Percentiles rank a stretch among this genome's conserved stretches.
Conservation (phyloP, 2,797 vertebrate species). For the Microchirus variegatus region DNA sequence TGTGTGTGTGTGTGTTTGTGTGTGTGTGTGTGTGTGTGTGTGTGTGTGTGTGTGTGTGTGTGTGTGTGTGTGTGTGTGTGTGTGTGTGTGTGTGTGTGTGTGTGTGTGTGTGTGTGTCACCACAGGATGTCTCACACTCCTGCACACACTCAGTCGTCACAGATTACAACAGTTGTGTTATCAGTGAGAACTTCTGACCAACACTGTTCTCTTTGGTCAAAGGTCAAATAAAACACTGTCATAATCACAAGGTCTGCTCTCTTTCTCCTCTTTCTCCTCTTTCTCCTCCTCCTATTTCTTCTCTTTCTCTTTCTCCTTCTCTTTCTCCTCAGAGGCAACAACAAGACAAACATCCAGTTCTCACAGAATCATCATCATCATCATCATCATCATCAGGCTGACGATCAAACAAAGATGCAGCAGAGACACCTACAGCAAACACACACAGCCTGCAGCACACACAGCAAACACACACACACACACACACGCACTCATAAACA, state of each 20-base stretch:
- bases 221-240: slow-evolving; percentile 53
- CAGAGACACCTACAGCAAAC: slow-evolving; percentile 59
- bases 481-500: too few species aligned
- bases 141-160: slow-evolving; percentile 6
- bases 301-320: too few species aligned
- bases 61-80: too few species aligned
- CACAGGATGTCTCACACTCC: too few species aligned
- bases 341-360: slow-evolving; percentile 19
- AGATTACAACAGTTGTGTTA: slow-evolving; percentile 50
- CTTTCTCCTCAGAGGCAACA: slow-evolving; percentile 14
- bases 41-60: too few species aligned
- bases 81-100: too few species aligned
- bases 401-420: slow-evolving; percentile 36
- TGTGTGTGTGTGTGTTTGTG: too few species aligned
- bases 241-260: not conserved
- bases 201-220: slow-evolving; percentile 51
- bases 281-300: too few species aligned
- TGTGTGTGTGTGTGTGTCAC: too few species aligned
- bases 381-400: too few species aligned
- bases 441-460: slow-evolving; percentile 36
- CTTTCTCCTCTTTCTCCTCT: too few species aligned
- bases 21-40: too few species aligned
- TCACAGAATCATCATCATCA: slow-evolving; percentile 24
- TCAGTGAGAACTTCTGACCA: slow-evolving; percentile 43
- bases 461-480: slow-evolving; percentile 1